Evolutionary conservation across 2,888 invertebrate genomes (phyloP).

Genomic region (Diplolepis rosae): DNA sequence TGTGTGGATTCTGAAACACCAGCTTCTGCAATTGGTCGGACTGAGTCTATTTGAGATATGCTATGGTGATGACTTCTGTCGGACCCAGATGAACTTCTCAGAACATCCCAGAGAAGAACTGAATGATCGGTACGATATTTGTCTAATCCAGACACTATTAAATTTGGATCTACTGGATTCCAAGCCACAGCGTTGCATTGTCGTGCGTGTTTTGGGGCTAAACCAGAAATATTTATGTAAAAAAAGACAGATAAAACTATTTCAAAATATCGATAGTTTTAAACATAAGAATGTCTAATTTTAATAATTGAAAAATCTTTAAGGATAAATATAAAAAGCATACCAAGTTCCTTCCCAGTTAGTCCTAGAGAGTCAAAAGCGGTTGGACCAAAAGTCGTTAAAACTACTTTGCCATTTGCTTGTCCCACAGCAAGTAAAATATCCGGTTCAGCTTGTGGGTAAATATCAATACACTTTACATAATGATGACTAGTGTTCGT

Average conservation of each 20-base stretch:
- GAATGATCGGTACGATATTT: conserved; percentile 92
- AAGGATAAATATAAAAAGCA: no score
- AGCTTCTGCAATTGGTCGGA: conserved; percentile 83
- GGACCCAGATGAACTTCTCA: conserved; percentile 73
- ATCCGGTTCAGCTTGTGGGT: conserved; percentile 84
- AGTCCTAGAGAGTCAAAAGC: conserved; percentile 81
- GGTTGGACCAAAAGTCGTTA: conserved; percentile 85
- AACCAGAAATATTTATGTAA: conserved; percentile 45
- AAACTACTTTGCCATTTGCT: conserved; percentile 89
- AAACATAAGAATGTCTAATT: no score
- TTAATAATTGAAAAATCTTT: no score
- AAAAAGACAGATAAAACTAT: no score
- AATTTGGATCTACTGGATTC: conserved; percentile 88
- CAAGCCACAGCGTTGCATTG: conserved; percentile 92
- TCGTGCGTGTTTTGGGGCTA: conserved; percentile 88
- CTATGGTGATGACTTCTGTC: conserved; percentile 68
- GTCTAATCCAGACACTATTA: conserved; percentile 91
- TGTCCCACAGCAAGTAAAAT: conserved; percentile 91
- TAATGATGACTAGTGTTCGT: conserved; percentile 85
- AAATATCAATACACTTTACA: conserved; percentile 91
- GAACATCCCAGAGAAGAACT: conserved; percentile 91
- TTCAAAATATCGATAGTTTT: no score
- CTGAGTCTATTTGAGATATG: conserved; percentile 74
- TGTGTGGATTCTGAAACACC: conserved; percentile 89
- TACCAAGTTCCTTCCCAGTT: conserved; percentile 86